Evolutionary conservation across 1,140 invertebrate species (phyloP).

Genomic region (Ylistrum balloti): DNA sequence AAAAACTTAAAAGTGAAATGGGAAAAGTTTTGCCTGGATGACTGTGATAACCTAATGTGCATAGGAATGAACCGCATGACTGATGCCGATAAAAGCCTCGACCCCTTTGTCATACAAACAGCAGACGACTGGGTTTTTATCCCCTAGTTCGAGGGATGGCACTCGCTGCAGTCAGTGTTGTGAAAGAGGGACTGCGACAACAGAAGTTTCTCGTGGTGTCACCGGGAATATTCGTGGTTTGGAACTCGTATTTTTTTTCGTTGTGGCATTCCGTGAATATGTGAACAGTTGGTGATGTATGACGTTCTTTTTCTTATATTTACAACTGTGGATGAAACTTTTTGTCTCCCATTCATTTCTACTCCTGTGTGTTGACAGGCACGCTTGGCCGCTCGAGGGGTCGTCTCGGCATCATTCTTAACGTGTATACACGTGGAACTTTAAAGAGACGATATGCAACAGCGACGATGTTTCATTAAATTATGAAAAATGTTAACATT

Average conservation of each 20-base stretch:
- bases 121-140: slow-evolving; percentile 11
- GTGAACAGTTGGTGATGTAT: background rate
- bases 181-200: background rate
- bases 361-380: background rate
- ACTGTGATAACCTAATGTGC: slow-evolving; percentile 8
- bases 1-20: background rate
- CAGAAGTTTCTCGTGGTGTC: background rate
- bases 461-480: background rate
- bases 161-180: background rate
- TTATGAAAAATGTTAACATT: background rate
- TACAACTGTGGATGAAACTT: background rate
- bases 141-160: slow-evolving; percentile 6
- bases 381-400: background rate
- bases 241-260: background rate
- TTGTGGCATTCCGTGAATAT: background rate
- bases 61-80: slow-evolving; percentile 8
- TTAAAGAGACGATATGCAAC: background rate
- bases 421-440: background rate
- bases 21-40: background rate
- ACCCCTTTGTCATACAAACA: slow-evolving; percentile 26
- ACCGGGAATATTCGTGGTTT: background rate
- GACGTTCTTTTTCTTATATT: background rate
- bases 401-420: background rate
- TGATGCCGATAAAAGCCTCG: background rate
- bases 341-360: slow-evolving; percentile 15